A percentile compares a stretch with the other conserved stretches of the same genome.
Evolutionary conservation across 2,797 vertebrate genomes (phyloP).

Genomic region (Cuculus canorus): DNA sequence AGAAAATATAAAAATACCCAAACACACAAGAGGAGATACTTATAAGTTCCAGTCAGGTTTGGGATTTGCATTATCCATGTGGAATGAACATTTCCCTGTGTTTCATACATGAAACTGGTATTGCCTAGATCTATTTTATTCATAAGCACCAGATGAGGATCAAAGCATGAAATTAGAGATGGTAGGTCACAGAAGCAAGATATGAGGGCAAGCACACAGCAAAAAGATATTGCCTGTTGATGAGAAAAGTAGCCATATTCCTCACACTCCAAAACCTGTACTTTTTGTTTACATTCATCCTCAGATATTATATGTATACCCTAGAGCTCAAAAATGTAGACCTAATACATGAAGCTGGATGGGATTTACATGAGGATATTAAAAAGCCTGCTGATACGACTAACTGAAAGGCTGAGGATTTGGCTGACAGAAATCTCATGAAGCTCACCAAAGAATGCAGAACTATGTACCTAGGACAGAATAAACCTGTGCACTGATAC

Average conservation of each 20-base stretch:
- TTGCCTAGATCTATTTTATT: conserved; percentile 21
- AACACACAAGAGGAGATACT: background rate
- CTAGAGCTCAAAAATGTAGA: background rate
- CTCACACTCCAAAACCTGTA: background rate
- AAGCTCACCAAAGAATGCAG: background rate
- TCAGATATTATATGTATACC: background rate
- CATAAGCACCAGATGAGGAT: background rate
- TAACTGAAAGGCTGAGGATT: background rate
- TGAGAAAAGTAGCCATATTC: conserved; percentile 1
- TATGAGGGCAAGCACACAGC: background rate
- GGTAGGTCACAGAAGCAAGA: background rate
- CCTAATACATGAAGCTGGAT: background rate
- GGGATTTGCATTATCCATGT: background rate
- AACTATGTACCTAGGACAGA: background rate
- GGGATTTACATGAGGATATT: background rate
- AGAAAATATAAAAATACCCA: too few species aligned
- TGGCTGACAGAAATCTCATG: background rate
- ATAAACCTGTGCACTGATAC: background rate
- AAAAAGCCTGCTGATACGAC: background rate
- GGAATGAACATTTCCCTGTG: background rate
- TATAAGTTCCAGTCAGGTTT: background rate
- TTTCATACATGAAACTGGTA: background rate
- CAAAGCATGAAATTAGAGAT: conserved; percentile 10
- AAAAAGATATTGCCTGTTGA: conserved; percentile 4
- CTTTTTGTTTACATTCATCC: background rate